Conservation (phyloP, 2,888 invertebrate species). For the Maniola hyperantus region DNA sequence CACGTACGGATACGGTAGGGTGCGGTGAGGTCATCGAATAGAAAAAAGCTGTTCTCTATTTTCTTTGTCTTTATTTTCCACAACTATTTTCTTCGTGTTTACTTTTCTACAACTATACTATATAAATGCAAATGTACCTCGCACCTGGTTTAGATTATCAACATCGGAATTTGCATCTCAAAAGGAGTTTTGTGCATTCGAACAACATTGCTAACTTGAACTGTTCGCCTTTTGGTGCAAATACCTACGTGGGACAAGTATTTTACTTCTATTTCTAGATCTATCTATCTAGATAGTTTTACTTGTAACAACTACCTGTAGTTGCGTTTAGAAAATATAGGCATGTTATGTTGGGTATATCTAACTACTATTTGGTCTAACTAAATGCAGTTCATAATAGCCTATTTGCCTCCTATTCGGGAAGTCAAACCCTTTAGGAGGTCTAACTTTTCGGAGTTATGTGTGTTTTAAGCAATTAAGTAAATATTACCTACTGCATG, state of each 20-base stretch:
- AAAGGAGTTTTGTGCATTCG: slow-evolving; percentile 31
- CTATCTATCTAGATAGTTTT: neutral
- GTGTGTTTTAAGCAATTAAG: too few relatives aligned
- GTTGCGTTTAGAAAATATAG: too few relatives aligned
- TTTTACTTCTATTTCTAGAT: slow-evolving; percentile 11
- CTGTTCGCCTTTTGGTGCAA: slow-evolving; percentile 20
- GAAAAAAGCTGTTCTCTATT: neutral
- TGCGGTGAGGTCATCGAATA: too few relatives aligned
- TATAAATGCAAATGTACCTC: slow-evolving; percentile 28
- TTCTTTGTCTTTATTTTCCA: neutral
- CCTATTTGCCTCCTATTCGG: too few relatives aligned
- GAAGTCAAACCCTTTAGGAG: too few relatives aligned
- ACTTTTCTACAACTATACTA: slow-evolving; percentile 16
- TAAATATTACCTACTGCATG: too few relatives aligned
- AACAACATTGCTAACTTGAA: slow-evolving; percentile 23
- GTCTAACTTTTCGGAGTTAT: too few relatives aligned
- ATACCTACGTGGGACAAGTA: slow-evolving; percentile 11
- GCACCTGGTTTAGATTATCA: slow-evolving; percentile 36
- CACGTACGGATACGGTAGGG: too few relatives aligned
- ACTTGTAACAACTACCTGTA: too few relatives aligned
- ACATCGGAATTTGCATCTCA: slow-evolving; percentile 35
- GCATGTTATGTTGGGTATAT: too few relatives aligned
- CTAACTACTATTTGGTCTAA: too few relatives aligned
- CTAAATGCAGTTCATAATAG: too few relatives aligned
- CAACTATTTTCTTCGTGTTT: neutral